A percentile compares a stretch with the other conserved stretches of the same genome.
phyloP scores from a whole-genome alignment of 2,113 vertebrate species.

The Gobius niger region DNA sequence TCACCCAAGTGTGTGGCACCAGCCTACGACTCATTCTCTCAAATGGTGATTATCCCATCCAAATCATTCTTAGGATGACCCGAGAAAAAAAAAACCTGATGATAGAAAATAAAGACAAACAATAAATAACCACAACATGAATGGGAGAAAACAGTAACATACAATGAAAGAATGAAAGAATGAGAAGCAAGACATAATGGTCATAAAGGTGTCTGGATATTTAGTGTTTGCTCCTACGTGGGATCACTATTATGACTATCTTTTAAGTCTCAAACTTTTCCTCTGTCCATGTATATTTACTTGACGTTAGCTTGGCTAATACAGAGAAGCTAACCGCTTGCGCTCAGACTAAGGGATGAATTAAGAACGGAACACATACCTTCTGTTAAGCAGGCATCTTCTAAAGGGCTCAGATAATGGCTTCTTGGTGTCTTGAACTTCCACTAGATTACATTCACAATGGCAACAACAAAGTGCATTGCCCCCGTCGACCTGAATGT shows the following conservation, averaged over 20 bases:
- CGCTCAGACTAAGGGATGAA: neutral
- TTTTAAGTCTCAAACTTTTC: neutral
- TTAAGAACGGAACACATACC: slow-evolving; percentile 42
- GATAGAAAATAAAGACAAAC: slow-evolving; percentile 36
- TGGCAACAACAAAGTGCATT: neutral
- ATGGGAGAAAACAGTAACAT: neutral
- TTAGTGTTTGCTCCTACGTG: neutral
- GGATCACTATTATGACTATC: neutral
- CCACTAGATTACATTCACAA: neutral
- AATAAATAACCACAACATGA: slow-evolving; percentile 4
- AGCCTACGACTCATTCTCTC: slow-evolving; percentile 85
- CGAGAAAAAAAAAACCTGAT: slow-evolving; percentile 42
- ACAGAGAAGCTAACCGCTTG: slow-evolving; percentile 23
- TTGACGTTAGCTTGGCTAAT: slow-evolving; percentile 18
- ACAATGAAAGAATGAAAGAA: neutral
- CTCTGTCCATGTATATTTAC: neutral
- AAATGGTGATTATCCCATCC: slow-evolving; percentile 44
- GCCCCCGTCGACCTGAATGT: slow-evolving; percentile 12
- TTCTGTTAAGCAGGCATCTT: slow-evolving; percentile 4
- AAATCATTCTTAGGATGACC: slow-evolving; percentile 16
- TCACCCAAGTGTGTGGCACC: slow-evolving; percentile 75
- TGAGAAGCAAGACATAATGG: neutral
- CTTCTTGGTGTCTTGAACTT: neutral
- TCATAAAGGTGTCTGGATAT: neutral
- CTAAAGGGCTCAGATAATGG: neutral